phyloP scores from a whole-genome alignment of 2,797 vertebrate species.

The Cynopterus sphinx region DNA sequence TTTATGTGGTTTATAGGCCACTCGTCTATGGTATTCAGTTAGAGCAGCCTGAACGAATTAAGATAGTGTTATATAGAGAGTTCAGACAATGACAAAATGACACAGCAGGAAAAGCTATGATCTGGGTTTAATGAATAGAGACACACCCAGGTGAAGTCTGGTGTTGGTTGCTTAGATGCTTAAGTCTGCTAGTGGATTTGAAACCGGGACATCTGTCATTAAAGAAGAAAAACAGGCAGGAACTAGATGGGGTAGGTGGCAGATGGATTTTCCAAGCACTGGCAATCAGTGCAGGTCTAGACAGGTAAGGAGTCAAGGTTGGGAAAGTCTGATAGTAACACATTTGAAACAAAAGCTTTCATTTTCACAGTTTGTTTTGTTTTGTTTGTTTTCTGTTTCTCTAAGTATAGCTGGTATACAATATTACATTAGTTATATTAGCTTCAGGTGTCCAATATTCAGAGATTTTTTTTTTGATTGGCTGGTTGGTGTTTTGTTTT shows the following conservation, averaged over 20 bases:
- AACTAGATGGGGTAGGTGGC: conserved; percentile 22
- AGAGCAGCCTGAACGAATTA: neutral
- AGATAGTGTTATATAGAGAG: neutral
- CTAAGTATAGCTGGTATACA: neutral
- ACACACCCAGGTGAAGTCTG: conserved; percentile 24
- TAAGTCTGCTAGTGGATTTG: conserved; percentile 47
- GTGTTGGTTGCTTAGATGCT: conserved; percentile 48
- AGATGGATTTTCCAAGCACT: conserved; percentile 49
- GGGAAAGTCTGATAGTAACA: neutral
- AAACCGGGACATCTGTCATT: conserved; percentile 60
- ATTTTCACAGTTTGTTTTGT: neutral
- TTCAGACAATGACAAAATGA: conserved; percentile 10
- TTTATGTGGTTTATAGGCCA: neutral
- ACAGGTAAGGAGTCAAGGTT: conserved; percentile 12
- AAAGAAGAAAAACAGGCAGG: conserved; percentile 62
- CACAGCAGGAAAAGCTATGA: neutral
- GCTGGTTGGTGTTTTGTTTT: neutral
- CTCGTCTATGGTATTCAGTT: neutral
- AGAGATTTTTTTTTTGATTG: neutral
- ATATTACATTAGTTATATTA: neutral
- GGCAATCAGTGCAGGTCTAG: conserved; percentile 24
- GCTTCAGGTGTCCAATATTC: neutral
- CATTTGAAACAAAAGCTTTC: conserved; percentile 33
- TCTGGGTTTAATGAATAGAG: neutral
- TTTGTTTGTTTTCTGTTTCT: too few species aligned